These are phyloP conservation scores for Vipera ursinii DNA, from an alignment of 2,797 vertebrate genomes.

Conservation along the genomic window DNA sequence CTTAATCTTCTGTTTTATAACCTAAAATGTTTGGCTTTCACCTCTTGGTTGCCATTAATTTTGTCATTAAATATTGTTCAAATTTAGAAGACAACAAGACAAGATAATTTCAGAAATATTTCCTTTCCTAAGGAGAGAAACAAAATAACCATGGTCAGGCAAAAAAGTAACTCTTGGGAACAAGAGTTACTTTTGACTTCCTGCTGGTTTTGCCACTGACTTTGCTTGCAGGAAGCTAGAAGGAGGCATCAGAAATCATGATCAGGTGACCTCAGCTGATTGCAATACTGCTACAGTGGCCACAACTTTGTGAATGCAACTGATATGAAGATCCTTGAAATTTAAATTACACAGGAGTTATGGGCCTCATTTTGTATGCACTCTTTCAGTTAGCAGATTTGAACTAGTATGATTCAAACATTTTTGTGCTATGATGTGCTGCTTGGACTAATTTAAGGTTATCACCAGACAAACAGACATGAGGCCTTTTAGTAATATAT, in stretches of 20 bases:
- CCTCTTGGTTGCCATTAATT: background rate
- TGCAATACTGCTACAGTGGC: background rate
- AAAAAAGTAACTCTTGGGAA: background rate
- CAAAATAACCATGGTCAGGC: background rate
- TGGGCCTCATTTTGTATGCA: background rate
- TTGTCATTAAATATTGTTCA: background rate
- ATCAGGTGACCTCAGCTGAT: background rate
- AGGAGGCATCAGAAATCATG: background rate
- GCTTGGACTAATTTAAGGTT: background rate
- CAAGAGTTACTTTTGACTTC: background rate
- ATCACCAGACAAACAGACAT: background rate
- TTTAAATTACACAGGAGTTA: background rate
- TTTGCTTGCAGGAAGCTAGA: background rate
- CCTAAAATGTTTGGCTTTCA: background rate
- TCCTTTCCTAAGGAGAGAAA: background rate
- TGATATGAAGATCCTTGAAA: background rate
- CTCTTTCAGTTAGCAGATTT: background rate
- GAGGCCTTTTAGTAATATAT: background rate
- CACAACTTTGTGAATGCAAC: background rate
- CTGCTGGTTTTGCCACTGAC: background rate
- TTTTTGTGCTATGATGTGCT: background rate
- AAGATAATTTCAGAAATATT: background rate
- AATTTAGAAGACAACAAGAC: background rate
- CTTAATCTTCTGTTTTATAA: background rate
- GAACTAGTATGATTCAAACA: background rate